Percentiles rank a stretch among this genome's conserved stretches.
Conservation (phyloP, 2,113 vertebrate genomes). For the Eleginops maclovinus region DNA sequence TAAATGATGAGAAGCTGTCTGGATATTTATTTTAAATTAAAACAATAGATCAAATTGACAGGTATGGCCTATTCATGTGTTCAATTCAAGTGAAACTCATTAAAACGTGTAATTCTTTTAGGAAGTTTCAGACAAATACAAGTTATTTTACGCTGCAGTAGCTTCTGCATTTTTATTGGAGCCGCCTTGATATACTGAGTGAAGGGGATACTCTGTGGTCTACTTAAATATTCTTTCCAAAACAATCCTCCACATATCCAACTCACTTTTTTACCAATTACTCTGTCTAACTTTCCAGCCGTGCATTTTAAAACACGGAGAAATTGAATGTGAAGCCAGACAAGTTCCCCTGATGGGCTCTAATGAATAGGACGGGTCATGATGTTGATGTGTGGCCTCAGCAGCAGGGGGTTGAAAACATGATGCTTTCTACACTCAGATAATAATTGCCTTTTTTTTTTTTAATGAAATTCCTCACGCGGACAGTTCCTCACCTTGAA, state of each 20-base stretch:
- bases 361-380: conserved; percentile 57
- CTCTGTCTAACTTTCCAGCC: background rate
- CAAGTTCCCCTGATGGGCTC: conserved; percentile 51
- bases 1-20: too few species aligned
- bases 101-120: background rate
- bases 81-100: background rate
- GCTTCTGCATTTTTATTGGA: conserved; percentile 4
- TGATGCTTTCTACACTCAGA: conserved; percentile 29
- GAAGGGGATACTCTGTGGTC: conserved; percentile 16
- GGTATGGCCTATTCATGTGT: background rate
- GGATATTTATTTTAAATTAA: too few species aligned
- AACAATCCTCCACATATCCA: conserved; percentile 6
- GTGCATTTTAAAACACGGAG: conserved; percentile 32
- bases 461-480: conserved; percentile 67
- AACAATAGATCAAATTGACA: too few species aligned
- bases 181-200: conserved; percentile 7
- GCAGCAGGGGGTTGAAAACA: conserved; percentile 35
- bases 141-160: background rate
- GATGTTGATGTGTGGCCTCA: conserved; percentile 59
- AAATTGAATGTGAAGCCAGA: conserved; percentile 2
- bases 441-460: conserved; percentile 54
- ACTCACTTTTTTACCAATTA: conserved; percentile 2
- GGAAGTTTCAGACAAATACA: conserved; percentile 2
- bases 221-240: conserved; percentile 1
- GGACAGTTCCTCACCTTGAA: conserved; percentile 61